Percentiles rank a stretch among this genome's conserved stretches.
These are phyloP conservation scores for Polypterus senegalus DNA, from an alignment of 2,113 vertebrate genomes.

Conservation along the genomic window DNA sequence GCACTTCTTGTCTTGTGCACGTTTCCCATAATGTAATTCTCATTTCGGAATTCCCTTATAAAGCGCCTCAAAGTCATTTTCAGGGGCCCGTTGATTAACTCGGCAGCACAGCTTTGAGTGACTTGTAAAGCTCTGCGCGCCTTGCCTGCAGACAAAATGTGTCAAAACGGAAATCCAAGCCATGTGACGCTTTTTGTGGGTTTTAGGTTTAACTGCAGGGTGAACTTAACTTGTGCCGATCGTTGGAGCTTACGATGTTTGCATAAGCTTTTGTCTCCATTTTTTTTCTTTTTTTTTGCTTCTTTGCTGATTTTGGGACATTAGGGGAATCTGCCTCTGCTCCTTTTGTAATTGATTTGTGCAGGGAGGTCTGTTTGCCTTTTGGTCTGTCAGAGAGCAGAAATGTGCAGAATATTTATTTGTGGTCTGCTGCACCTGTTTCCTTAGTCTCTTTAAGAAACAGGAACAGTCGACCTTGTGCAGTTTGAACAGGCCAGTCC, in stretches of 20 bases:
- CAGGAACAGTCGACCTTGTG: conserved; percentile 27
- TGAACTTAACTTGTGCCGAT: conserved; percentile 36
- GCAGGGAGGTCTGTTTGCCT: conserved; percentile 28
- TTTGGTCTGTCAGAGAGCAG: conserved; percentile 36
- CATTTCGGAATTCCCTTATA: conserved; percentile 33
- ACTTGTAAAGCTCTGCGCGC: conserved; percentile 26
- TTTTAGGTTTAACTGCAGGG: conserved; percentile 36
- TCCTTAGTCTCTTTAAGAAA: conserved; percentile 23
- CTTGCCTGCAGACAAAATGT: conserved; percentile 27
- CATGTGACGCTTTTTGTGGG: conserved; percentile 61
- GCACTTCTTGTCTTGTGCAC: conserved; percentile 24
- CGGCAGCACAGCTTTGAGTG: conserved; percentile 23
- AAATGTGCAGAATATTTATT: conserved; percentile 29
- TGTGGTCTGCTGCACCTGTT: conserved; percentile 26
- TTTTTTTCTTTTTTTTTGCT: conserved; percentile 7
- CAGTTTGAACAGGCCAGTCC: conserved; percentile 26
- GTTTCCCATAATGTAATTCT: conserved; percentile 35
- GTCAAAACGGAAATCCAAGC: conserved; percentile 46
- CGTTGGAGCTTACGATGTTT: conserved; percentile 23
- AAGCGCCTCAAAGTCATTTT: conserved; percentile 57
- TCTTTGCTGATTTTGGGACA: conserved; percentile 14
- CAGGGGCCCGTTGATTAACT: conserved; percentile 26
- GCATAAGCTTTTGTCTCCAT: no score
- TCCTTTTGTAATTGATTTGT: conserved; percentile 19
- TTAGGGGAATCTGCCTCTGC: conserved; percentile 11